A percentile compares a stretch with the other conserved stretches of the same genome.
These are phyloP conservation scores for Phengaris arion DNA, from an alignment of 2,888 invertebrate genomes.

Conservation along the genomic window DNA sequence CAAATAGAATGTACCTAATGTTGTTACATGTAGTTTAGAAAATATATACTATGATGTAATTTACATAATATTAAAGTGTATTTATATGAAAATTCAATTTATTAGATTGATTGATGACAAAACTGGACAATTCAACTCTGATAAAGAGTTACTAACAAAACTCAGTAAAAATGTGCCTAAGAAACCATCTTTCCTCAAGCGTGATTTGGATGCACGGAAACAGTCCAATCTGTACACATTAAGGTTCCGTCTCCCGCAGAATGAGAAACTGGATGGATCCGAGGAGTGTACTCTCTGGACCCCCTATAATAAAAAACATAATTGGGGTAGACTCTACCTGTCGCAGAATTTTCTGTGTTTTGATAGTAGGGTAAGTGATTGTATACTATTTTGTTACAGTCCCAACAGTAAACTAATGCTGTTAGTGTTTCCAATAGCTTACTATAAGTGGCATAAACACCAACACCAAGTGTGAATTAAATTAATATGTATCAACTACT, in stretches of 20 bases:
- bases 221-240: constrained; percentile 95
- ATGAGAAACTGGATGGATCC: constrained; percentile 96
- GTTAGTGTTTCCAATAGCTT: neutral
- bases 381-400: neutral
- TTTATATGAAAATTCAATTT: neutral
- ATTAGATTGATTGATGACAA: constrained; percentile 93
- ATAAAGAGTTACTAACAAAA: constrained; percentile 90
- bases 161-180: constrained; percentile 92
- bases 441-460: too few species aligned
- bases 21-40: neutral
- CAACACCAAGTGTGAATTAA: too few species aligned
- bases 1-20: too few species aligned
- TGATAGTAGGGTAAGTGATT: constrained; percentile 90
- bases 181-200: constrained; percentile 93
- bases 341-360: constrained; percentile 98
- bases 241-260: constrained; percentile 90
- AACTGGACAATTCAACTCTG: constrained; percentile 90
- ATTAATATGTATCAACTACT: too few species aligned
- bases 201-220: constrained; percentile 96
- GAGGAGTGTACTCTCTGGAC: constrained; percentile 96
- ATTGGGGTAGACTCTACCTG: constrained; percentile 92
- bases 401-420: neutral
- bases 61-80: too few species aligned
- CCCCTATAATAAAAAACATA: constrained; percentile 94
- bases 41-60: neutral